Conservation (phyloP, 2,797 vertebrate genomes). For the Nasua narica region DNA sequence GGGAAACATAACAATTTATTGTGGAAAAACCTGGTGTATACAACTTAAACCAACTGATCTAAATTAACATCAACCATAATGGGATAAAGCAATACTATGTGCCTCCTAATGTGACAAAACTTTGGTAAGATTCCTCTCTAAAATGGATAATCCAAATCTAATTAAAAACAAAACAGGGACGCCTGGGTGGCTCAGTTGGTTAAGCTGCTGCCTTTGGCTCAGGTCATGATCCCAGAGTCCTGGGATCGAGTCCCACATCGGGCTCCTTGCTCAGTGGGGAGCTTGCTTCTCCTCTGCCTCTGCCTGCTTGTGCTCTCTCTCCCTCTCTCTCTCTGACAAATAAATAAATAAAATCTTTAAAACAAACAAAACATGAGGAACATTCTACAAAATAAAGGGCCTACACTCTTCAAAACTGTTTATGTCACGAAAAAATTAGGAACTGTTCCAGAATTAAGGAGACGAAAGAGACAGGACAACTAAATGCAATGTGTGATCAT, state of each 20-base stretch:
- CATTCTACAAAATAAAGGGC: background rate
- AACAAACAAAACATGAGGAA: background rate
- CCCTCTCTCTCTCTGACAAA: too few species aligned
- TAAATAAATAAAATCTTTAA: too few species aligned
- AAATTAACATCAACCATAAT: background rate
- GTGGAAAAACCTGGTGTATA: background rate
- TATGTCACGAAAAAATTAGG: background rate
- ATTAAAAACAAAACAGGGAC: background rate
- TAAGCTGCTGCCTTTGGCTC: too few species aligned
- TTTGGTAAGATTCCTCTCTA: background rate
- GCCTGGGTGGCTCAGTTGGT: too few species aligned
- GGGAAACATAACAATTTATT: background rate
- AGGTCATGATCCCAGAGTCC: too few species aligned
- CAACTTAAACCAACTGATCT: background rate
- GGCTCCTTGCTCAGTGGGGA: too few species aligned
- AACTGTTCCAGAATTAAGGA: background rate
- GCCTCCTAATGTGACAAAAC: background rate
- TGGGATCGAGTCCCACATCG: too few species aligned
- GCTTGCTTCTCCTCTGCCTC: too few species aligned
- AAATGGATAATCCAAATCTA: background rate
- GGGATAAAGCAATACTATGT: background rate
- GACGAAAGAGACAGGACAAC: background rate
- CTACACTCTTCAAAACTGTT: background rate
- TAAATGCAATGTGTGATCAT: background rate
- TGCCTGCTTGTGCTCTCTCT: too few species aligned